phyloP scores from a whole-genome alignment of 2,797 vertebrate species.

The Dromococcyx pavoninus region DNA sequence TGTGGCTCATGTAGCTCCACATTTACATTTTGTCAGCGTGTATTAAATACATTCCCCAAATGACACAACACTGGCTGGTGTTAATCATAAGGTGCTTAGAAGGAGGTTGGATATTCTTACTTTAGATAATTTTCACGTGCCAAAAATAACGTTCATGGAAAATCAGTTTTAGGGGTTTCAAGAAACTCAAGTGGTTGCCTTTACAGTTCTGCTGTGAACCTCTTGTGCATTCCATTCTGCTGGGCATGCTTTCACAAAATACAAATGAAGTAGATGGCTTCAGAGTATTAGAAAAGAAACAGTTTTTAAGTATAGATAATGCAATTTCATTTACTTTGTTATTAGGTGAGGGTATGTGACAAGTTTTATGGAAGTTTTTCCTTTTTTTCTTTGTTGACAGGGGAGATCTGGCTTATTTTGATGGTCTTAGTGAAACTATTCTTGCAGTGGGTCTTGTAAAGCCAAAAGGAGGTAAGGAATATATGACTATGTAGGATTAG shows the following conservation, averaged over 20 bases:
- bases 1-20: neutral
- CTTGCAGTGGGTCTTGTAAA: conserved; percentile 95
- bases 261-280: neutral
- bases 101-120: neutral
- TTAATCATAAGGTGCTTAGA: neutral
- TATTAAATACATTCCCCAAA: neutral
- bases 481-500: neutral
- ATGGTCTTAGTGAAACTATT: conserved; percentile 97
- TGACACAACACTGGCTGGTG: fast-evolving
- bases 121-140: neutral
- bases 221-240: neutral
- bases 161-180: neutral
- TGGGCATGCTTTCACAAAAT: neutral
- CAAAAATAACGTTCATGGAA: too few relatives aligned
- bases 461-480: conserved; percentile 88
- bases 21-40: neutral
- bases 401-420: conserved; percentile 94
- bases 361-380: neutral
- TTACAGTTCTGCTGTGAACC: neutral
- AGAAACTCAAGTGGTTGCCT: neutral
- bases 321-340: neutral
- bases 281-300: neutral
- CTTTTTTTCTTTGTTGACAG: conserved; percentile 73
- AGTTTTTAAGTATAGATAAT: neutral
- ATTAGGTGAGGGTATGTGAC: neutral